Percentiles rank a stretch among this genome's conserved stretches.
Conservation (phyloP, 1,140 invertebrate species). For the Plectrocnemia conspersa region DNA sequence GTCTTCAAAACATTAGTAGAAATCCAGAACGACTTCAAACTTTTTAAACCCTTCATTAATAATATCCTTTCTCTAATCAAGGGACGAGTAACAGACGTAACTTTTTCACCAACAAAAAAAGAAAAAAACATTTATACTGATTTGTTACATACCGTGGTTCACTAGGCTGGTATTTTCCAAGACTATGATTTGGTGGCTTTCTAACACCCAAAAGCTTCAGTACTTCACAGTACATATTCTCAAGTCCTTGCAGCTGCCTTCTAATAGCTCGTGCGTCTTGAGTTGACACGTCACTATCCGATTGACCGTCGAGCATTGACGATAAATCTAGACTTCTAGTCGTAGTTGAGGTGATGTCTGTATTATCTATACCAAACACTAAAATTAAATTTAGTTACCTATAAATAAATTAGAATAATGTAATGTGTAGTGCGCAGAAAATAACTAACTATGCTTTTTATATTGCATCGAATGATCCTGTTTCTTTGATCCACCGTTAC, state of each 20-base stretch:
- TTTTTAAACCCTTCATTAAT: no score
- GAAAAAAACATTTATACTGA: background rate
- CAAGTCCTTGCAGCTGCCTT: conserved; percentile 78
- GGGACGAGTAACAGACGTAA: background rate
- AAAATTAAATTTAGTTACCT: conserved; percentile 33
- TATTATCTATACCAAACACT: conserved; percentile 68
- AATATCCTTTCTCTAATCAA: no score
- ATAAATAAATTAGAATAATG: background rate
- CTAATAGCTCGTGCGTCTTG: conserved; percentile 74
- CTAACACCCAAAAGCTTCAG: conserved; percentile 73
- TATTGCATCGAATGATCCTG: conserved; percentile 44
- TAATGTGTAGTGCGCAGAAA: conserved; percentile 4
- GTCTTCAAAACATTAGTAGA: no score
- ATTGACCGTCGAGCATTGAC: conserved; percentile 68
- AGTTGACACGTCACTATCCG: conserved; percentile 69
- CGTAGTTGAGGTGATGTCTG: conserved; percentile 73
- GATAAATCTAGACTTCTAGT: conserved; percentile 72
- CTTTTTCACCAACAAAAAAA: background rate
- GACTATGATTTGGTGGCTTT: conserved; percentile 44
- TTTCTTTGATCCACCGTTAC: conserved; percentile 47
- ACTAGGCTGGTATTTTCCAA: conserved; percentile 53
- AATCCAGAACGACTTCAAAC: no score
- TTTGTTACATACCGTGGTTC: conserved; percentile 55
- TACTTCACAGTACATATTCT: conserved; percentile 85
- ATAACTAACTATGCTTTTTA: conserved; percentile 47